Percentiles rank a stretch among this genome's conserved stretches.
Evolutionary conservation across 2,113 vertebrate species (phyloP).

Genomic region (Regulus satrapa): DNA sequence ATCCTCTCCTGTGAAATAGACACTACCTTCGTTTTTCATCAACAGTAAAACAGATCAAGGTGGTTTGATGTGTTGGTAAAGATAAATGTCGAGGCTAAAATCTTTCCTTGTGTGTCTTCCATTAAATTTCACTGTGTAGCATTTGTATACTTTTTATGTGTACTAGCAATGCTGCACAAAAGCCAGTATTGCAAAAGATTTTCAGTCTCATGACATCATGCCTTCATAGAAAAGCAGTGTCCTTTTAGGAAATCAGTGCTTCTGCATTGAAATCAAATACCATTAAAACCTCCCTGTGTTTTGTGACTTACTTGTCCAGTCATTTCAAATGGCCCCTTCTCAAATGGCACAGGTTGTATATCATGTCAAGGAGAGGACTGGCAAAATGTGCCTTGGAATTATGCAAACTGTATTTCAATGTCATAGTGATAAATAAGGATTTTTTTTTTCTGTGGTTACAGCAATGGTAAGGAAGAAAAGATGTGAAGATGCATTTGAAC

Average conservation of each 20-base stretch:
- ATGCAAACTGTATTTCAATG: neutral
- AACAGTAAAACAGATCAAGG: conserved; percentile 49
- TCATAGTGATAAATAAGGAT: neutral
- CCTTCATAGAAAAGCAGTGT: neutral
- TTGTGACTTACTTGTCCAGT: neutral
- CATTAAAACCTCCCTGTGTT: neutral
- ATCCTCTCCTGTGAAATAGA: conserved; percentile 55
- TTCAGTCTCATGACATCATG: neutral
- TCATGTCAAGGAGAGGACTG: neutral
- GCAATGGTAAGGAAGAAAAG: neutral
- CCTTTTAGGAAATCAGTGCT: neutral
- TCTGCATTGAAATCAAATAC: neutral
- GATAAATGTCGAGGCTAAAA: conserved; percentile 29
- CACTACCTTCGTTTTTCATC: conserved; percentile 54
- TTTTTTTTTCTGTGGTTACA: neutral
- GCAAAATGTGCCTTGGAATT: neutral
- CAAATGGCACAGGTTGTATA: neutral
- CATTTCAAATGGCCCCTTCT: neutral
- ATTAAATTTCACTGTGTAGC: neutral
- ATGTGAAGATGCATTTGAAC: neutral
- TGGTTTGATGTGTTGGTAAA: conserved; percentile 37
- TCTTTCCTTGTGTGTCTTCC: conserved; percentile 18
- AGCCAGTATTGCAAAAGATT: neutral
- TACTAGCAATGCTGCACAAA: neutral
- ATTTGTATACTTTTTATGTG: conserved; percentile 15